A percentile compares a stretch with the other conserved stretches of the same genome.
phyloP scores from a whole-genome alignment of 2,888 invertebrate species.

The Syrphus vitripennis region DNA sequence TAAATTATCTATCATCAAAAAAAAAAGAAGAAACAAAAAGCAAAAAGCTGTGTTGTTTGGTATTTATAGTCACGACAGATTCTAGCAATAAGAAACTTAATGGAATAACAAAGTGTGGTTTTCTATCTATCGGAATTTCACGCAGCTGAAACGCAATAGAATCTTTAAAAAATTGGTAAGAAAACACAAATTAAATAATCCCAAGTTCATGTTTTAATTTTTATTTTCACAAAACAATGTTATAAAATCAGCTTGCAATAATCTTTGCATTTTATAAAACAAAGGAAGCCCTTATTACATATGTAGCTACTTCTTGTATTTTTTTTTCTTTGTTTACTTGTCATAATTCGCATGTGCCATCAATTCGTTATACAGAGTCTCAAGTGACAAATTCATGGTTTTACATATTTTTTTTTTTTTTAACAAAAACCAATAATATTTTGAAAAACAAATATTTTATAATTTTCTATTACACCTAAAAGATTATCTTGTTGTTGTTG shows the following conservation, averaged over 20 bases:
- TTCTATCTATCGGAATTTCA: slow-evolving; percentile 35
- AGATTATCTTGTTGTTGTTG: not conserved
- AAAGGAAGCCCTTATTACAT: slow-evolving; percentile 48
- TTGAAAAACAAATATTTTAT: not conserved
- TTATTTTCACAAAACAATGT: not conserved
- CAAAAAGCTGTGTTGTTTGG: not conserved
- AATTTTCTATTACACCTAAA: not conserved
- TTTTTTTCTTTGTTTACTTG: slow-evolving; percentile 63
- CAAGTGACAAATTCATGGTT: not conserved
- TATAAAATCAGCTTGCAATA: not conserved
- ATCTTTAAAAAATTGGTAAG: slow-evolving; percentile 54
- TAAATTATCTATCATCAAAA: too few relatives aligned
- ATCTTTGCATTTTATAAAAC: slow-evolving; percentile 23
- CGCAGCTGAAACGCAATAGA: slow-evolving; percentile 42
- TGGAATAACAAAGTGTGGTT: slow-evolving; percentile 51
- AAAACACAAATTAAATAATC: not conserved
- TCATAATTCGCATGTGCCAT: slow-evolving; percentile 55
- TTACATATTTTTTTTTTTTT: not conserved
- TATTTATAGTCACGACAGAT: slow-evolving; percentile 1
- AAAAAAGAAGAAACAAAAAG: not conserved
- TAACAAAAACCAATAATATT: too few relatives aligned
- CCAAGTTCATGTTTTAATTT: not conserved
- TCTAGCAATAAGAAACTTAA: slow-evolving; percentile 32
- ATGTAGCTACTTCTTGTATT: slow-evolving; percentile 8
- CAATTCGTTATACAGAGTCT: not conserved